Conservation (phyloP, 2,797 vertebrate species). For the Erethizon dorsatum region DNA sequence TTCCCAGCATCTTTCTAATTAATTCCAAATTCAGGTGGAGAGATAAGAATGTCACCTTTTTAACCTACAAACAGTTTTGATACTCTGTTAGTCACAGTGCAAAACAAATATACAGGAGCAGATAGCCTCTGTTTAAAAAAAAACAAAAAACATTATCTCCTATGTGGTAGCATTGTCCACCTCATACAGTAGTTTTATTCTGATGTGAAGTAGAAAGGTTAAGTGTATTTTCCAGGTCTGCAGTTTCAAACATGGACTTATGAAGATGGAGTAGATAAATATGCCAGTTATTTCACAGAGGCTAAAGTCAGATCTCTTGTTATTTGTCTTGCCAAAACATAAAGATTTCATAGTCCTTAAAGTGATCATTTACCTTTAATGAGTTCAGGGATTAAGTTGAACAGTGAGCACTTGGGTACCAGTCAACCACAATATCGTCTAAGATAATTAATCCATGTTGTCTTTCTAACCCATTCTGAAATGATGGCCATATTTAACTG, state of each 20-base stretch:
- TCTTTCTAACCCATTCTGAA: background rate
- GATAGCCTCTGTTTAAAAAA: background rate
- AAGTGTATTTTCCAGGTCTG: background rate
- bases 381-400: slow-evolving; percentile 13
- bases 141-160: background rate
- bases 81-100: background rate
- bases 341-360: background rate
- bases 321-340: slow-evolving; percentile 29
- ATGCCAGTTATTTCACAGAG: background rate
- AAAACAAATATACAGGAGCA: background rate
- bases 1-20: slow-evolving; percentile 11
- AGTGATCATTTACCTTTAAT: background rate
- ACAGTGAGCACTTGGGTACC: background rate
- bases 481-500: background rate
- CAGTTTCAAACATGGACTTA: background rate
- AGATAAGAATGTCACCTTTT: background rate
- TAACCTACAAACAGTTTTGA: background rate
- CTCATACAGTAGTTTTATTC: slow-evolving; percentile 13
- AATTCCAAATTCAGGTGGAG: background rate
- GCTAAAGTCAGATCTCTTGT: background rate
- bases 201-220: background rate
- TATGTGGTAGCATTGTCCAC: background rate
- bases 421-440: background rate
- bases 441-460: background rate
- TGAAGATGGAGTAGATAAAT: background rate